phyloP scores from a whole-genome alignment of 2,797 vertebrate genomes.

The Schizothorax lantsangensis region DNA sequence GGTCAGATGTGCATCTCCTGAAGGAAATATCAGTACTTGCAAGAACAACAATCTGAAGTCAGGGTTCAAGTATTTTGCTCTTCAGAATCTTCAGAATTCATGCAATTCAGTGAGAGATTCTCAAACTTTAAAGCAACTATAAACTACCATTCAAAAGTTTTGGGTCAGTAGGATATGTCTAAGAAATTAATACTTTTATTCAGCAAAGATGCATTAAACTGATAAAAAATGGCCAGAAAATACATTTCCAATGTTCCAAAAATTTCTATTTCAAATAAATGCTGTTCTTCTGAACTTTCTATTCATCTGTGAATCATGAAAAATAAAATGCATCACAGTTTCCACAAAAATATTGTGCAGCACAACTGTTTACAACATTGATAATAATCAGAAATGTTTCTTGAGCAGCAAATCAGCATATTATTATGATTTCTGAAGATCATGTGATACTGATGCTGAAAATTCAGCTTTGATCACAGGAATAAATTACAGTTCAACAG shows the following conservation, averaged over 20 bases:
- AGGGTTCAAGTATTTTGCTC: neutral
- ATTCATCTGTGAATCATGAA: neutral
- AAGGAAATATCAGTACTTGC: neutral
- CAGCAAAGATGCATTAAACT: neutral
- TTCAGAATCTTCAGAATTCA: neutral
- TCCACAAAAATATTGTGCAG: neutral
- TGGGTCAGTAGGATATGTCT: neutral
- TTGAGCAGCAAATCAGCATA: no score
- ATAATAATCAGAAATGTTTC: neutral
- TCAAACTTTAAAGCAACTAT: no score
- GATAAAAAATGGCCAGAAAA: no score
- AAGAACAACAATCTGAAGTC: neutral
- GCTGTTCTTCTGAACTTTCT: neutral
- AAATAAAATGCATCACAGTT: no score
- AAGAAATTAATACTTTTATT: neutral
- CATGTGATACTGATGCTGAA: neutral
- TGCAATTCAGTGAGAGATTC: neutral
- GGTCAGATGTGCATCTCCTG: neutral
- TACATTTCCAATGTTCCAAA: neutral
- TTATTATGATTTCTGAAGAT: neutral
- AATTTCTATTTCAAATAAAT: neutral
- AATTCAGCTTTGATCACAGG: neutral
- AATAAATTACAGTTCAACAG: neutral
- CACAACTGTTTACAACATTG: neutral
- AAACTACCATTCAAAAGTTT: neutral